Conservation (phyloP, 2,797 vertebrate genomes). For the Nasua narica region DNA sequence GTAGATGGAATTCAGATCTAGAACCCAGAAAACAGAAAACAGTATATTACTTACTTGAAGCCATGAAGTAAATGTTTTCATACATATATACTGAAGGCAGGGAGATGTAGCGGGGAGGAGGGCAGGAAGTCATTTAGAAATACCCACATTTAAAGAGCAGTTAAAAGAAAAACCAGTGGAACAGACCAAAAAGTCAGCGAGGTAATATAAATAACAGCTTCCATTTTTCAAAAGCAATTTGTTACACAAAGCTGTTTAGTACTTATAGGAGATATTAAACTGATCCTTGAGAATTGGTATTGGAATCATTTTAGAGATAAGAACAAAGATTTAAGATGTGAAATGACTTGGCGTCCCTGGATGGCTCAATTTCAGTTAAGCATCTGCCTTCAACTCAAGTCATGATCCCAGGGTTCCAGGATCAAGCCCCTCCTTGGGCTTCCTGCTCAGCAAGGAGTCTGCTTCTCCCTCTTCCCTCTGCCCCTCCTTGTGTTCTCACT, state of each 20-base stretch:
- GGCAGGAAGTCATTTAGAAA: background rate
- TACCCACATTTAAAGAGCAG: background rate
- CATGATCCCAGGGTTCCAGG: background rate
- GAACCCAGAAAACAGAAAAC: background rate
- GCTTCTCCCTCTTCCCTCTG: no score
- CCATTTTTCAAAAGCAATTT: background rate
- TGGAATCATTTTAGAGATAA: slow-evolving; percentile 35
- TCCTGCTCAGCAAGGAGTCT: background rate
- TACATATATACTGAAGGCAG: background rate
- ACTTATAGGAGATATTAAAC: background rate
- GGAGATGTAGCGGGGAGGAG: rapidly evolving
- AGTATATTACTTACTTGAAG: background rate
- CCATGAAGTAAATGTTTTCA: background rate
- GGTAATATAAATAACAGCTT: background rate
- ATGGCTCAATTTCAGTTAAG: background rate
- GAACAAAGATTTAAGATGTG: background rate
- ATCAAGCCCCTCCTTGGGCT: background rate
- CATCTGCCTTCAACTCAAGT: background rate
- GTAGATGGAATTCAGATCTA: background rate
- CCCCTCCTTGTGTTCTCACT: no score
- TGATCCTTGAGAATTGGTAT: background rate
- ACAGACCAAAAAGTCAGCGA: background rate
- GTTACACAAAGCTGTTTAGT: background rate
- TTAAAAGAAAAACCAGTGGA: background rate
- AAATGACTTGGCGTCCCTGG: background rate